Conservation (phyloP, 2,888 invertebrate genomes). For the Enchytraeus crypticus region DNA sequence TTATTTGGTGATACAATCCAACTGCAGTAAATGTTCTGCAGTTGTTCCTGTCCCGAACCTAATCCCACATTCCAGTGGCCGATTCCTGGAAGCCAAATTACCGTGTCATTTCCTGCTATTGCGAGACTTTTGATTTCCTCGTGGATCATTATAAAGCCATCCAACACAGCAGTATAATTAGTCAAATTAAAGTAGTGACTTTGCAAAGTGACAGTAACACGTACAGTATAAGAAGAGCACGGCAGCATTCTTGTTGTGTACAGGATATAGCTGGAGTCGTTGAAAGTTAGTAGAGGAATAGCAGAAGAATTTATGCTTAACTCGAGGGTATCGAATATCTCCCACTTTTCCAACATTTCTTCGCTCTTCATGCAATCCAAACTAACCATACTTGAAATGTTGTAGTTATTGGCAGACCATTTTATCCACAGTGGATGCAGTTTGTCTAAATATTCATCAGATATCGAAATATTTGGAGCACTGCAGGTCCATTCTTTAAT, state of each 20-base stretch:
- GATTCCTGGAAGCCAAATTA: neutral
- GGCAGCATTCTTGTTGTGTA: neutral
- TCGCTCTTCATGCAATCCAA: too few species aligned
- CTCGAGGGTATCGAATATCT: too few species aligned
- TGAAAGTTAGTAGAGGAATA: too few species aligned
- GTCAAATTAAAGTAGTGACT: neutral
- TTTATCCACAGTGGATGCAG: too few species aligned
- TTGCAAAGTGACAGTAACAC: neutral
- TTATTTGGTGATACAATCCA: neutral
- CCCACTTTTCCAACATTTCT: too few species aligned
- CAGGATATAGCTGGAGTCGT: too few species aligned
- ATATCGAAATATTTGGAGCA: too few species aligned
- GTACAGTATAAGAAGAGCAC: neutral
- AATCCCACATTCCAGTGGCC: neutral
- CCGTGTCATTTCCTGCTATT: neutral
- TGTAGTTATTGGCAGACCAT: too few species aligned
- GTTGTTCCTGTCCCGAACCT: neutral
- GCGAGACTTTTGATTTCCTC: neutral
- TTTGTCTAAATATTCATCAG: too few species aligned
- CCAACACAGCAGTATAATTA: neutral
- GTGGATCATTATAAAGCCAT: neutral
- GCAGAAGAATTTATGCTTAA: too few species aligned
- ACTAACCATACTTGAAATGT: too few species aligned
- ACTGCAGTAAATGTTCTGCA: neutral
- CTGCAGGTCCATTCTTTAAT: too few species aligned